Conservation (phyloP, 2,797 vertebrate genomes). For the Hydrophis major region DNA sequence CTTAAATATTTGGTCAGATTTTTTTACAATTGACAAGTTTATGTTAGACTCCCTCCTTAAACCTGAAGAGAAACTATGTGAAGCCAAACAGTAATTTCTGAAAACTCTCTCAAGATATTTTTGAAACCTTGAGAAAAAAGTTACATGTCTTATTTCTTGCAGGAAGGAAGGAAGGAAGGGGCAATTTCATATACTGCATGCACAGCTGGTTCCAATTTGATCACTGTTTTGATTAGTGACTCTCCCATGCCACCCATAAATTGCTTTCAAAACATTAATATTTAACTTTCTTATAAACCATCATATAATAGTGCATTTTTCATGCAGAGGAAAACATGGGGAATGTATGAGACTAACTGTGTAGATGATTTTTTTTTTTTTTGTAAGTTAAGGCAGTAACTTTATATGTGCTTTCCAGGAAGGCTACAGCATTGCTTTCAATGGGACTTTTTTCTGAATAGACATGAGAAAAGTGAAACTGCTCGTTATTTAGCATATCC, state of each 20-base stretch:
- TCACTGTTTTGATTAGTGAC: conserved; percentile 66
- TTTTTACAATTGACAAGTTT: neutral
- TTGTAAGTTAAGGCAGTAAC: neutral
- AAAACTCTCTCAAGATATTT: conserved; percentile 17
- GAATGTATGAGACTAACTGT: neutral
- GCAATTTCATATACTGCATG: conserved; percentile 66
- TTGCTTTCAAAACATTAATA: conserved; percentile 59
- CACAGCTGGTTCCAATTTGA: conserved; percentile 73
- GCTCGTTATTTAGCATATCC: neutral
- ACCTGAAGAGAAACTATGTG: neutral
- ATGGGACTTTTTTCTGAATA: neutral
- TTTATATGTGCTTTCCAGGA: neutral
- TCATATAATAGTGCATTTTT: conserved; percentile 47
- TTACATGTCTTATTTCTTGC: conserved; percentile 61
- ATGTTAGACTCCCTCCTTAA: neutral
- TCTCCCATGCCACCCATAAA: conserved; percentile 70
- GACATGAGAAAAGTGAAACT: neutral
- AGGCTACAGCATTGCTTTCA: neutral
- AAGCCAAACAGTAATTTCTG: neutral
- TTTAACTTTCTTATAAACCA: conserved; percentile 53
- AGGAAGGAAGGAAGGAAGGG: conserved; percentile 71
- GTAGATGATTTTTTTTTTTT: neutral
- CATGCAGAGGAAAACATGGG: conserved; percentile 39
- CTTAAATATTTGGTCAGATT: neutral
- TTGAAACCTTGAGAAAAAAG: conserved; percentile 47